phyloP scores from a whole-genome alignment of 23 tunicate genomes.

The Corella eumyota region DNA sequence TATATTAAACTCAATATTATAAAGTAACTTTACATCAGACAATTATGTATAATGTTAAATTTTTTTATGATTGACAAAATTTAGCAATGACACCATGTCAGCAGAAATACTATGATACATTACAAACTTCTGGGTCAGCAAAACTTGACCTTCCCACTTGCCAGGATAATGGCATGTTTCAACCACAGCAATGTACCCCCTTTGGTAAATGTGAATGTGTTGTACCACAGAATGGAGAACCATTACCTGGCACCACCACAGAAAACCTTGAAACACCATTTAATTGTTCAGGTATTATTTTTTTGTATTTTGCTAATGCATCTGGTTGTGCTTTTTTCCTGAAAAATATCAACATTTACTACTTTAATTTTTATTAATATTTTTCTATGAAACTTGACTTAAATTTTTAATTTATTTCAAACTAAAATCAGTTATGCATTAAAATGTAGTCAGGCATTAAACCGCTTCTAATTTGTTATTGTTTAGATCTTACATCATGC shows the following conservation, averaged over 20 bases:
- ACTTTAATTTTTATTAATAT: too few relatives aligned
- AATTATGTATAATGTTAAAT: not conserved
- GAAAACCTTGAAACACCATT: not conserved
- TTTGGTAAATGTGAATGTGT: not conserved
- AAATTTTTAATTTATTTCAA: too few relatives aligned
- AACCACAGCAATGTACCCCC: not conserved
- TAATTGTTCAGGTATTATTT: slow-evolving; percentile 16
- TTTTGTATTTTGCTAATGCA: too few relatives aligned
- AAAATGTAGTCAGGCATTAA: too few relatives aligned
- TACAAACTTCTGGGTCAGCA: too few relatives aligned
- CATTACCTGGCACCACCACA: slow-evolving; percentile 5
- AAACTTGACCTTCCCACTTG: slow-evolving; percentile 30
- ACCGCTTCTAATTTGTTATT: too few relatives aligned
- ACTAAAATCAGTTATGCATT: too few relatives aligned
- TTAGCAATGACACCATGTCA: slow-evolving; percentile 2
- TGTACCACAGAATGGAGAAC: not conserved
- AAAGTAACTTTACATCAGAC: not conserved
- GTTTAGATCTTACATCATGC: too few relatives aligned
- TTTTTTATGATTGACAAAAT: not conserved
- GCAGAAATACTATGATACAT: not conserved
- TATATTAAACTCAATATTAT: not conserved
- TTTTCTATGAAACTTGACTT: too few relatives aligned
- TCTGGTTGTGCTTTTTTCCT: too few relatives aligned
- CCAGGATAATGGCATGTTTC: slow-evolving; percentile 10
- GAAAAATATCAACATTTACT: too few relatives aligned